These are phyloP conservation scores for Rhyacophila brunnea DNA, from an alignment of 1,140 invertebrate species.

Conservation along the genomic window DNA sequence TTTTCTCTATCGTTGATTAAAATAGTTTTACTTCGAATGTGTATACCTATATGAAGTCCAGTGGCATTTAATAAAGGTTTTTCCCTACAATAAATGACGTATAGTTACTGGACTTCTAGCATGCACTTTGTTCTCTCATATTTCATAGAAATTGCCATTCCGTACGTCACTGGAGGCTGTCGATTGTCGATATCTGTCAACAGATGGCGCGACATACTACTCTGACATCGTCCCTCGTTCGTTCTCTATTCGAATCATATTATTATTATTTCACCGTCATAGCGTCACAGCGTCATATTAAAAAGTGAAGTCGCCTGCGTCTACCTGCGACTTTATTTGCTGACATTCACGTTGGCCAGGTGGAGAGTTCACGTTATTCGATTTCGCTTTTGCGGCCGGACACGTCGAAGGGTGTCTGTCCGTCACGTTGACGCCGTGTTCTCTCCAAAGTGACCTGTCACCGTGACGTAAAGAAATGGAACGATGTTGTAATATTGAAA, in stretches of 20 bases:
- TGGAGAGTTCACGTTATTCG: background rate
- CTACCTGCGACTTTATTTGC: background rate
- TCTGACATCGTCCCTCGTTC: conserved; percentile 1
- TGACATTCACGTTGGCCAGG: background rate
- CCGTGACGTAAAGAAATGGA: background rate
- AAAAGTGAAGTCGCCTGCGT: background rate
- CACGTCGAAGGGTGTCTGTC: no score
- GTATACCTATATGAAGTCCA: no score
- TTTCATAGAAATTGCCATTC: conserved; percentile 9
- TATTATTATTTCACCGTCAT: conserved; percentile 22
- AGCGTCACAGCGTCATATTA: conserved; percentile 19
- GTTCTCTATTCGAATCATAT: conserved; percentile 14
- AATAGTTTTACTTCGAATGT: no score
- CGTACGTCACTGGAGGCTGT: background rate
- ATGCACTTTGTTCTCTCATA: conserved; percentile 11
- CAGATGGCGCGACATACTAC: conserved; percentile 18
- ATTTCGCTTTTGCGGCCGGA: conserved; percentile 4
- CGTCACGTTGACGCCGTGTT: no score
- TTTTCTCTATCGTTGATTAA: no score
- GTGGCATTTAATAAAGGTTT: no score
- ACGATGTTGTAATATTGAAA: no score
- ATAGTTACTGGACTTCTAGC: no score
- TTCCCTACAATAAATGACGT: no score
- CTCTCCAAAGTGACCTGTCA: no score
- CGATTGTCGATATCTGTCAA: conserved; percentile 7